These are phyloP conservation scores for Chironomus tentans DNA, from an alignment of 2,888 invertebrate species.

Conservation along the genomic window DNA sequence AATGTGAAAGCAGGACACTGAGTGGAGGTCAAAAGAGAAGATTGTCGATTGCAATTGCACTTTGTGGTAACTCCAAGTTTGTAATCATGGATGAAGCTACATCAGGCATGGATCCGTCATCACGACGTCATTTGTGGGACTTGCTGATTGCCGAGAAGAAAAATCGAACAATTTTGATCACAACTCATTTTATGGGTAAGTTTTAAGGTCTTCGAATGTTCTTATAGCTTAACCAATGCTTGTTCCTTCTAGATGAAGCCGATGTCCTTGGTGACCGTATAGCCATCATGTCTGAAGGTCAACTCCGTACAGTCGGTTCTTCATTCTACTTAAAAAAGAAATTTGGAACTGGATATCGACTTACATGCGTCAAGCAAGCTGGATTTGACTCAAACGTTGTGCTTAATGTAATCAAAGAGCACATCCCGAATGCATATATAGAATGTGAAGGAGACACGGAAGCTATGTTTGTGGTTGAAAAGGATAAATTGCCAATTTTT, in stretches of 20 bases:
- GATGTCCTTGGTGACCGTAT: constrained; percentile 79
- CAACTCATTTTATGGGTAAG: constrained; percentile 88
- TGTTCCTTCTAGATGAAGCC: too few relatives aligned
- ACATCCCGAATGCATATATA: constrained; percentile 56
- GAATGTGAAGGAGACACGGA: constrained; percentile 68
- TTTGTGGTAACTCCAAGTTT: constrained; percentile 65
- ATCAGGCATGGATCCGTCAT: constrained; percentile 82
- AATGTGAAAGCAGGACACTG: constrained; percentile 48
- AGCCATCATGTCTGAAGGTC: constrained; percentile 76
- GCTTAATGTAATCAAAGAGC: constrained; percentile 50
- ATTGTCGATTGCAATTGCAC: constrained; percentile 63
- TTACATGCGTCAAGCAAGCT: constrained; percentile 49
- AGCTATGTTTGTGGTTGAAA: constrained; percentile 58
- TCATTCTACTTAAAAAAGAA: constrained; percentile 73
- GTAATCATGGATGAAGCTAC: constrained; percentile 69
- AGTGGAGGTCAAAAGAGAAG: constrained; percentile 74
- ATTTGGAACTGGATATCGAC: constrained; percentile 76
- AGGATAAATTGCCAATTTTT: constrained; percentile 52
- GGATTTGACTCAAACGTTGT: constrained; percentile 46
- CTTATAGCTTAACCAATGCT: too few relatives aligned
- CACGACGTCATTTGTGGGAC: constrained; percentile 74
- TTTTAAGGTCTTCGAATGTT: too few relatives aligned
- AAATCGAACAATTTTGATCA: constrained; percentile 68
- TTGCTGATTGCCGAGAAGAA: constrained; percentile 61
- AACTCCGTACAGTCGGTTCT: constrained; percentile 69